These are phyloP conservation scores for Drosophila heteroneura DNA, from an alignment of 2,888 invertebrate species.

Conservation along the genomic window DNA sequence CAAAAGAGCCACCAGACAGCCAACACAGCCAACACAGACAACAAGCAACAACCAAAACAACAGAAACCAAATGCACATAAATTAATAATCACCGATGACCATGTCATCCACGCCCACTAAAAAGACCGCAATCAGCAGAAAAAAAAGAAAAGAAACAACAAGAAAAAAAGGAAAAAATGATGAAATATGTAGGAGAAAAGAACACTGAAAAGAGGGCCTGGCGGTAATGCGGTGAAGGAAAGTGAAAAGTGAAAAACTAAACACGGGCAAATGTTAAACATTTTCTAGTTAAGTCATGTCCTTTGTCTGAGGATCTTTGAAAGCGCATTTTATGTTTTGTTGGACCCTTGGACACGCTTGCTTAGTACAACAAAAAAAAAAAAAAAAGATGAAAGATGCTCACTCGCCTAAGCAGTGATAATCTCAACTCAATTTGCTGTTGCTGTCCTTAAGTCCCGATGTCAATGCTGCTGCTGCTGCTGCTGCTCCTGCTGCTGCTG, in stretches of 20 bases:
- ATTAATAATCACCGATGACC: constrained; percentile 79
- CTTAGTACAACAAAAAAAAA: constrained; percentile 38
- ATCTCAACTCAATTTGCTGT: constrained; percentile 71
- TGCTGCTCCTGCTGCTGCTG: constrained; percentile 34
- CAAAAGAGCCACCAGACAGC: constrained; percentile 36
- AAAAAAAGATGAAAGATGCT: not conserved
- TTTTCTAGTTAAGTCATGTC: constrained; percentile 76
- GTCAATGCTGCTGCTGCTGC: constrained; percentile 21
- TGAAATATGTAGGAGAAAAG: constrained; percentile 5
- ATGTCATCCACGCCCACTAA: constrained; percentile 78
- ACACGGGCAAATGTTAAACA: constrained; percentile 54
- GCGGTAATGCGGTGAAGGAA: constrained; percentile 12
- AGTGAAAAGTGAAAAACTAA: constrained; percentile 47
- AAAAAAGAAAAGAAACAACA: constrained; percentile 5
- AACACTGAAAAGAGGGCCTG: constrained; percentile 1
- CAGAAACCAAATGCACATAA: constrained; percentile 46
- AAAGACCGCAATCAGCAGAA: constrained; percentile 32
- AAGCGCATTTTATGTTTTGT: constrained; percentile 11
- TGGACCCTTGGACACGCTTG: constrained; percentile 54
- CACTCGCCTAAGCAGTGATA: constrained; percentile 60
- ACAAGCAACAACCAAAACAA: constrained; percentile 22
- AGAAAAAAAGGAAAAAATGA: constrained; percentile 6
- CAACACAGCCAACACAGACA: constrained; percentile 24
- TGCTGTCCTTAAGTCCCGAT: not conserved
- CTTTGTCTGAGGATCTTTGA: constrained; percentile 17